Percentiles rank a stretch among this genome's conserved stretches.
These are phyloP conservation scores for Mastomys coucha DNA, from an alignment of 2,113 vertebrate species.

Conservation along the genomic window DNA sequence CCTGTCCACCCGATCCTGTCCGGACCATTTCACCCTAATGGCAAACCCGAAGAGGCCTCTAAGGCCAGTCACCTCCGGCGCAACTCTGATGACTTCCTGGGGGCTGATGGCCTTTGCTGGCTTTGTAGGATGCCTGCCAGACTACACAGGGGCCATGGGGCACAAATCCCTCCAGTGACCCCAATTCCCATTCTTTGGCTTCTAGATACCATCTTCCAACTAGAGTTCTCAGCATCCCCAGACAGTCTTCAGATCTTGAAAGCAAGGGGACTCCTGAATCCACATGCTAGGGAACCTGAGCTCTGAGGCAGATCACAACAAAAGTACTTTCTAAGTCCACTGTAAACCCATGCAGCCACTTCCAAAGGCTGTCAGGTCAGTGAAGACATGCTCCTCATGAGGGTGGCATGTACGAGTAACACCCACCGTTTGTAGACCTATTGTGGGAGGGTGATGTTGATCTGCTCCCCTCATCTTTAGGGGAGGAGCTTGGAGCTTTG, in stretches of 20 bases:
- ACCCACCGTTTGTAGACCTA: background rate
- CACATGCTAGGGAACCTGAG: background rate
- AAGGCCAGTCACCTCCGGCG: background rate
- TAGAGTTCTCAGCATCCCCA: rapidly evolving
- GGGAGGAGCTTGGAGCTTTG: background rate
- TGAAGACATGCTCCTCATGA: background rate
- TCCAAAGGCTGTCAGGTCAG: rapidly evolving
- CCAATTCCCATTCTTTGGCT: background rate
- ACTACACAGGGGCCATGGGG: rapidly evolving
- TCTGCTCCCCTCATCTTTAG: too few relatives aligned
- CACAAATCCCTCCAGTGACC: too few relatives aligned
- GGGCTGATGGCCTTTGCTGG: background rate
- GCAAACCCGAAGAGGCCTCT: conserved; percentile 61
- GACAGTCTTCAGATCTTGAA: background rate
- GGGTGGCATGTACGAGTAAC: rapidly evolving
- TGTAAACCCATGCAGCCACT: background rate
- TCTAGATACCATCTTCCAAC: background rate
- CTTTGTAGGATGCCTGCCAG: background rate
- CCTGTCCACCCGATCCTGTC: conserved; percentile 90
- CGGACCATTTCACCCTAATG: conserved; percentile 90
- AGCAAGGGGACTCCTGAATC: background rate
- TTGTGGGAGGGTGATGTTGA: rapidly evolving
- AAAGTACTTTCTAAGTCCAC: background rate
- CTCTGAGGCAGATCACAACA: background rate
- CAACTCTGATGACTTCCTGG: background rate